Percentiles rank a stretch among this genome's conserved stretches.
phyloP scores from a whole-genome alignment of 2,113 vertebrate genomes.

The Varanus salvator region DNA sequence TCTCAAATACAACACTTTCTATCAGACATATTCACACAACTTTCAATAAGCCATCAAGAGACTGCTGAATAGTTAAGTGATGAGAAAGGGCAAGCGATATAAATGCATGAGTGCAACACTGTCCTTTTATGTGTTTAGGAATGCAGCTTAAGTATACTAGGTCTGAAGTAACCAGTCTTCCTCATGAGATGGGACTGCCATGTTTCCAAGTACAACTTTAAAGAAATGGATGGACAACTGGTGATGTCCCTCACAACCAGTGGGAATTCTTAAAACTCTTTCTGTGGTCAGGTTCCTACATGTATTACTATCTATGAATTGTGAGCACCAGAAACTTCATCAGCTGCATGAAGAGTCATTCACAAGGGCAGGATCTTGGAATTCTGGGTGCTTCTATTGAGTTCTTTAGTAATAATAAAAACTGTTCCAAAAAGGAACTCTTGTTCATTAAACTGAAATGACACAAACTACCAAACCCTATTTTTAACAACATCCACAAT shows the following conservation, averaged over 20 bases:
- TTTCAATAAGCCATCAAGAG: not conserved
- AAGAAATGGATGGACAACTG: not conserved
- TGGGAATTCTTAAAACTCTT: not conserved
- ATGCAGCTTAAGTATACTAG: not conserved
- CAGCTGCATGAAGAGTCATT: not conserved
- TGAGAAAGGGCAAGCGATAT: not conserved
- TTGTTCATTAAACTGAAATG: not conserved
- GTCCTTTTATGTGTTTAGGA: no score
- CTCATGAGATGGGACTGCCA: not conserved
- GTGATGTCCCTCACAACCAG: not conserved
- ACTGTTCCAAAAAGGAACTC: not conserved
- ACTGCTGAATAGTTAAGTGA: not conserved
- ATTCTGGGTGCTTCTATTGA: no score
- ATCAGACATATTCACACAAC: not conserved
- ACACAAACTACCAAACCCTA: not conserved
- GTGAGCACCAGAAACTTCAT: not conserved
- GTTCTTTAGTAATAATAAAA: no score
- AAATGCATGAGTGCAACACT: not conserved
- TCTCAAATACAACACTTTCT: not conserved
- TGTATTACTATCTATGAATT: not conserved
- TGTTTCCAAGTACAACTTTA: not conserved
- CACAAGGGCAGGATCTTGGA: no score
- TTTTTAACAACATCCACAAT: not conserved
- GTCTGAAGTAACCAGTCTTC: not conserved
- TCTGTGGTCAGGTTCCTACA: not conserved